Conservation (phyloP, 2,888 invertebrate species). For the Agrochola lota region DNA sequence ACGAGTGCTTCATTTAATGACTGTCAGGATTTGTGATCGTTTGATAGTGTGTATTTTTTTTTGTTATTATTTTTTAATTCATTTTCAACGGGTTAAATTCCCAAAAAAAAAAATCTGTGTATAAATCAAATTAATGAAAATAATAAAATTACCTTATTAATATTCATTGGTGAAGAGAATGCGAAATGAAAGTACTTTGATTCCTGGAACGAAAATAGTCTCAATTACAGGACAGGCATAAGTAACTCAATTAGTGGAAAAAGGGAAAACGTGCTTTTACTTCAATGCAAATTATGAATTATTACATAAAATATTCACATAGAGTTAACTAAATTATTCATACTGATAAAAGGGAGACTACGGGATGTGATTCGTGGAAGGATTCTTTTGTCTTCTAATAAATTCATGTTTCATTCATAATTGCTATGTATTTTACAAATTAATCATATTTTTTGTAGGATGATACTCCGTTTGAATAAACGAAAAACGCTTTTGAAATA, state of each 20-base stretch:
- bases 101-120: not conserved
- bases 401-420: not conserved
- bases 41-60: slow-evolving; percentile 12
- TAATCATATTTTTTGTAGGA: not conserved
- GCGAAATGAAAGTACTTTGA: not conserved
- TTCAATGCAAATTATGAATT: slow-evolving; percentile 18
- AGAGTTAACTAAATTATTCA: not conserved
- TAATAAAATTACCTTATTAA: not conserved
- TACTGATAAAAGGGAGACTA: not conserved
- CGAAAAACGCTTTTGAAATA: not conserved
- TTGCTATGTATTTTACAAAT: not conserved
- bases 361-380: not conserved
- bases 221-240: not conserved
- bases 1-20: slow-evolving; percentile 40
- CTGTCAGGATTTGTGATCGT: slow-evolving; percentile 46
- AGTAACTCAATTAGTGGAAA: slow-evolving; percentile 14
- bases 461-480: not conserved
- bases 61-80: not conserved
- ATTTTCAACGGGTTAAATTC: not conserved
- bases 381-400: not conserved
- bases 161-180: not conserved
- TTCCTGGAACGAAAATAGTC: not conserved
- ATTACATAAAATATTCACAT: not conserved
- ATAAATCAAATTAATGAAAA: slow-evolving; percentile 32
- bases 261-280: slow-evolving; percentile 16